Evolutionary conservation across 2,888 invertebrate species (phyloP).

Genomic region (Nudaria mundana): DNA sequence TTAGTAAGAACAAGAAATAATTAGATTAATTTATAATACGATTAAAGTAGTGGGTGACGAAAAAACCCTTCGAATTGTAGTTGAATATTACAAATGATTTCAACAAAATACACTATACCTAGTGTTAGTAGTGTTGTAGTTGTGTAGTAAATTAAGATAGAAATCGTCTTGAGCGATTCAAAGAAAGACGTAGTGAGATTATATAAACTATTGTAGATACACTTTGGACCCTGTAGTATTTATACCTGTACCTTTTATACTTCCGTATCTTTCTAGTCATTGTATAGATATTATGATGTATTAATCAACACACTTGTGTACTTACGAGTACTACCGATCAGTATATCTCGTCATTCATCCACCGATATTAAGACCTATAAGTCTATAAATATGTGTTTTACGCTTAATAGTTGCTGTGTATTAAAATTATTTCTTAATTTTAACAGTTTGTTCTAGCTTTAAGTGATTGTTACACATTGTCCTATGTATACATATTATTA

Average conservation of each 20-base stretch:
- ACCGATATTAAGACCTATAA: slow-evolving; percentile 15
- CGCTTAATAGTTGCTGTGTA: slow-evolving; percentile 13
- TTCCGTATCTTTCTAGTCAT: slow-evolving; percentile 54
- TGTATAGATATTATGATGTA: slow-evolving; percentile 35
- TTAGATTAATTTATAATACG: slow-evolving; percentile 24
- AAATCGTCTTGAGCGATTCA: slow-evolving; percentile 45
- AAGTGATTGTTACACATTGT: slow-evolving; percentile 26
- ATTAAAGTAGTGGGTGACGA: slow-evolving; percentile 49
- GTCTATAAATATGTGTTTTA: slow-evolving; percentile 14
- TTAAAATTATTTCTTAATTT: slow-evolving; percentile 14
- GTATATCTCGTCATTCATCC: slow-evolving; percentile 11
- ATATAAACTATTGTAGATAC: slow-evolving; percentile 57
- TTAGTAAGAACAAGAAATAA: slow-evolving; percentile 34
- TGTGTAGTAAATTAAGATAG: slow-evolving; percentile 13
- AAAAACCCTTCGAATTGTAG: slow-evolving; percentile 66
- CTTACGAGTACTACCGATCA: too few relatives aligned
- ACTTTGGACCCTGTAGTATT: slow-evolving; percentile 69
- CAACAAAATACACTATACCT: slow-evolving; percentile 22
- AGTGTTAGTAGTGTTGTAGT: background rate
- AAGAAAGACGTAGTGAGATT: slow-evolving; percentile 74
- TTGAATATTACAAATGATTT: slow-evolving; percentile 39
- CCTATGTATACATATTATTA: slow-evolving; percentile 26
- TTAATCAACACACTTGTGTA: too few relatives aligned
- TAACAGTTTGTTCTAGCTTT: slow-evolving; percentile 13
- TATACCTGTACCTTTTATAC: slow-evolving; percentile 77